These are phyloP conservation scores for Cyrtodaria siliqua DNA, from an alignment of 2,888 invertebrate species.

Conservation along the genomic window DNA sequence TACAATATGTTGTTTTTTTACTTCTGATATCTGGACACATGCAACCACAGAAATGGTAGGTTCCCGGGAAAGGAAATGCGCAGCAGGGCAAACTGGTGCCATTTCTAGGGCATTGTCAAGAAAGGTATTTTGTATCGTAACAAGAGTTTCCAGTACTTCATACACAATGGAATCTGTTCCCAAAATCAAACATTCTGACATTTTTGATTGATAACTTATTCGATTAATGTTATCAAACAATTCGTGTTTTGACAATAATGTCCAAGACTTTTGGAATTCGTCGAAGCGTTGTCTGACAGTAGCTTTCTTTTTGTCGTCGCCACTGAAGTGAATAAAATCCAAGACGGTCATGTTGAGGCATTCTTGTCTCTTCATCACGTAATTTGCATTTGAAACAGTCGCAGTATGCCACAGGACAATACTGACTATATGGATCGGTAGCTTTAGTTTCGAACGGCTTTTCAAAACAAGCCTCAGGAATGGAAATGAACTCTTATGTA, in stretches of 20 bases:
- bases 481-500: conserved; percentile 10
- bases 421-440: conserved; percentile 27
- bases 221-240: no score
- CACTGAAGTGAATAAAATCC: conserved; percentile 12
- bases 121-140: conserved; percentile 59
- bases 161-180: conserved; percentile 36
- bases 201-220: conserved; percentile 29
- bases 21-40: conserved; percentile 35
- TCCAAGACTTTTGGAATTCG: conserved; percentile 14
- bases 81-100: conserved; percentile 16
- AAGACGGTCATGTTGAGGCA: conserved; percentile 37
- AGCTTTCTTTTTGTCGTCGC: neutral
- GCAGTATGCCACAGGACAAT: conserved; percentile 57
- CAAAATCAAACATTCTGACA: conserved; percentile 53
- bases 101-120: conserved; percentile 40
- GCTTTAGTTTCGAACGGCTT: conserved; percentile 5
- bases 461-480: conserved; percentile 37
- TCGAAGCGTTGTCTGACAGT: conserved; percentile 2
- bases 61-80: conserved; percentile 36
- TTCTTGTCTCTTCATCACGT: conserved; percentile 43
- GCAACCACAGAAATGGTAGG: conserved; percentile 13
- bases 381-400: conserved; percentile 42
- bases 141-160: conserved; percentile 40
- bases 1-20: conserved; percentile 4
- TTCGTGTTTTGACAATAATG: neutral